Percentiles rank a stretch among this genome's conserved stretches.
These are phyloP conservation scores for Eilema depressum DNA, from an alignment of 2,888 invertebrate species.

Conservation along the genomic window DNA sequence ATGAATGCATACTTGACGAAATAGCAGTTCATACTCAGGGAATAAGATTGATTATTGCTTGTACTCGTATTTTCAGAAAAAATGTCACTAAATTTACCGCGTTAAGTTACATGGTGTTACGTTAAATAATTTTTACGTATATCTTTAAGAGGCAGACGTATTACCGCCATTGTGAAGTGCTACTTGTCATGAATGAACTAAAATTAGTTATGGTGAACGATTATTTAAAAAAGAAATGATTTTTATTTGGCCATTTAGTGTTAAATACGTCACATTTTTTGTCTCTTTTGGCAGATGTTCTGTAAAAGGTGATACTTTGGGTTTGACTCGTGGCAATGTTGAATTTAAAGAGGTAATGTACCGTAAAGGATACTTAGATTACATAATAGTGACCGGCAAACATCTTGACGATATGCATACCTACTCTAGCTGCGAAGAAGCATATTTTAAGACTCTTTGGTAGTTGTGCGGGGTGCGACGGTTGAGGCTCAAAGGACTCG, in stretches of 20 bases:
- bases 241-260: constrained; percentile 62
- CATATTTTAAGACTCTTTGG: no score
- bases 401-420: no score
- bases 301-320: constrained; percentile 34
- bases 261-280: constrained; percentile 39
- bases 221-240: constrained; percentile 60
- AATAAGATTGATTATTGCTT: constrained; percentile 40
- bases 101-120: constrained; percentile 73
- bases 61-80: constrained; percentile 47
- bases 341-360: background rate
- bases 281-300: constrained; percentile 52
- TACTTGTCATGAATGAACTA: constrained; percentile 70
- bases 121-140: constrained; percentile 75
- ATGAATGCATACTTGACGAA: background rate
- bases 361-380: background rate
- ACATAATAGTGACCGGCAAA: background rate
- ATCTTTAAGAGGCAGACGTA: constrained; percentile 64
- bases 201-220: constrained; percentile 78
- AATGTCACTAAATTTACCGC: constrained; percentile 71
- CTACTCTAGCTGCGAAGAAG: no score
- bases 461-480: no score
- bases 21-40: background rate
- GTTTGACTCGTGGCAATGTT: constrained; percentile 42
- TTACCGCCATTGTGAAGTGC: constrained; percentile 72
- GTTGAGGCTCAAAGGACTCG: no score